Evolutionary conservation across 1,140 invertebrate species (phyloP), one percentile per base, ranked within the genome.

Genomic region (Tetramorium alpestre): DNA sequence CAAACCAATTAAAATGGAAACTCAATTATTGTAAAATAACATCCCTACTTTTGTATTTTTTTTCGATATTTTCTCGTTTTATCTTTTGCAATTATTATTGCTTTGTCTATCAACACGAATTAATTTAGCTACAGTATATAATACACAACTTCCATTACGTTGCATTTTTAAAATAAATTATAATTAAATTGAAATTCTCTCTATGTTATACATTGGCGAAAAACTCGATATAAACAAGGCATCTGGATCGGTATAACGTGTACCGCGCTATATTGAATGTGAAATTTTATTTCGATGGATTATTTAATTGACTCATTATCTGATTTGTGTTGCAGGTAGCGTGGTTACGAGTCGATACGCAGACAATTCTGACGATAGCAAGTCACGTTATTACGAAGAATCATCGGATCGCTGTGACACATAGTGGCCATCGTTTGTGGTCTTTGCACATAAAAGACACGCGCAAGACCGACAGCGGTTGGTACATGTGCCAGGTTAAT

Each of bases 401-500:
- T 94, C 96, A 96, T 89, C 95, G 96, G 76, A 96, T 97, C 62
- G 93, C 94, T 0, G 94, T 96, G 69, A 96, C 96, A 51, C 96
- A 96, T 87, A 96, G 95, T 86, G 96, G 96, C 64, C 95, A 96
- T 90, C 95, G 96, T 10, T 95, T 94, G 10, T 96, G 96, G 96
- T 96, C 94, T 49, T 93, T 96, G 6, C 96, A 96, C 73, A 95
- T 96, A 77, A 94, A 90, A 85, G 95, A 96, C 62, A 96, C 96
- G 25, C 93, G 92, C 60, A 94, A 94, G 85, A 90, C 93, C 3
- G 96, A 96, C 88, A 93, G 95, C 11, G 96, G 96, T 67, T 96
- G 95, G 94, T 96, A 96, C 92, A 96, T 96, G 96, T 96, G 96
- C 90, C 96, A 96, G 93, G 95, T 96, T 22, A 96, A 96, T 88